phyloP scores from a whole-genome alignment of 1,140 invertebrate species.

The Venturia canescens region DNA sequence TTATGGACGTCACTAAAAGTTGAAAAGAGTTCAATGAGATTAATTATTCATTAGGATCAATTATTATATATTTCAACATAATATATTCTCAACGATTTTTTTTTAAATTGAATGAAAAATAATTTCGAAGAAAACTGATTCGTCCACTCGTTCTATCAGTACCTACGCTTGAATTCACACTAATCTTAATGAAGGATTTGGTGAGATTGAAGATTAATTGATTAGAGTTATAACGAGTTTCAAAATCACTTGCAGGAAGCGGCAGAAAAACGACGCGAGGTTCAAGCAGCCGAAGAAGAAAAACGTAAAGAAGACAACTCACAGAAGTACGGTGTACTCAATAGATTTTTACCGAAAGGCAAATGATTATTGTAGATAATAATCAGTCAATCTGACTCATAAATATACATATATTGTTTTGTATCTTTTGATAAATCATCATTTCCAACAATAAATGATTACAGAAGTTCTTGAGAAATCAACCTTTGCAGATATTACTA shows the following conservation, averaged over 20 bases:
- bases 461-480: background rate
- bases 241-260: slow-evolving; percentile 78
- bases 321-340: slow-evolving; percentile 80
- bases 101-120: too few species aligned
- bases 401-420: background rate
- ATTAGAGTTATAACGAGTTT: slow-evolving; percentile 37
- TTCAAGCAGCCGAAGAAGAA: slow-evolving; percentile 64
- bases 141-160: too few species aligned
- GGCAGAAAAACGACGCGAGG: slow-evolving; percentile 75
- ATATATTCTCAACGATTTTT: too few species aligned
- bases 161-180: too few species aligned
- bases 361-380: slow-evolving; percentile 28
- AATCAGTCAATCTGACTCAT: slow-evolving; percentile 1
- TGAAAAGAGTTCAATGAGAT: background rate
- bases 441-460: background rate
- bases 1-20: slow-evolving; percentile 43
- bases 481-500: too few species aligned
- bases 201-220: too few species aligned
- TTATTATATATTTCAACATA: too few species aligned
- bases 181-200: too few species aligned
- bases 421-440: background rate
- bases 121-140: too few species aligned
- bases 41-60: slow-evolving; percentile 52
- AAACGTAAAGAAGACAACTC: slow-evolving; percentile 65
- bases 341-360: slow-evolving; percentile 80